Base-by-base conservation (phyloP, 2,113 vertebrate species). In the Myotis yumanensis region DNA sequence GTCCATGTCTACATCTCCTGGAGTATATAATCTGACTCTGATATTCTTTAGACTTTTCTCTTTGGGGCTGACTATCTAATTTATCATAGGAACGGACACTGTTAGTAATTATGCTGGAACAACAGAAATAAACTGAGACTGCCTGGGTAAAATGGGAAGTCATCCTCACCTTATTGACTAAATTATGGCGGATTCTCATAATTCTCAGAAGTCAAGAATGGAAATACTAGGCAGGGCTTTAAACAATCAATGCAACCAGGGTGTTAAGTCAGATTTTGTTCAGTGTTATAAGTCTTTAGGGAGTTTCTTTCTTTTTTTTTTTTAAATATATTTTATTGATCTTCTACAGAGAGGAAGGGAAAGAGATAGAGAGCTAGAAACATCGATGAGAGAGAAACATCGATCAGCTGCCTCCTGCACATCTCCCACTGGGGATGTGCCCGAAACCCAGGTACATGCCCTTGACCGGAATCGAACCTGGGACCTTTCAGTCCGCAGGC, bases 261-360 rank as follows among this genome's bases (percentile, higher is more conserved):
- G 64, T 88, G 54, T 57, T 48, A 84, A 96, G 57, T 79, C n/a
- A 84, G 62, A 86, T 18, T 85, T 73, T 71, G 48, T 59, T 92
- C 35, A 62, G 0, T 76, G 30, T 62, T 57, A 25, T 35, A 46
- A 66, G 66, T 90, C 57, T 75, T 88, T 86, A 68, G 3, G 32
- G 48, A 93, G 8, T 59, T 48, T 37, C 35, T 86, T 89, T 59
- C n/a, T n/a, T n/a, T n/a, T n/a, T n/a, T n/a, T n/a, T n/a, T n/a
- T n/a, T n/a, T n/a, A n/a, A n/a, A n/a, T n/a, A n/a, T n/a, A n/a
- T n/a, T n/a, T n/a, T n/a, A n/a, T n/a, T n/a, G n/a, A n/a, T n/a
- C n/a, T n/a, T n/a, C n/a, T n/a, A n/a, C n/a, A n/a, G n/a, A n/a
- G n/a, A n/a, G n/a, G n/a, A n/a, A n/a, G n/a, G n/a, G n/a, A n/a